A percentile compares a stretch with the other conserved stretches of the same genome.
Evolutionary conservation across 2,797 vertebrate genomes (phyloP).

Genomic region (Mico argentatus): DNA sequence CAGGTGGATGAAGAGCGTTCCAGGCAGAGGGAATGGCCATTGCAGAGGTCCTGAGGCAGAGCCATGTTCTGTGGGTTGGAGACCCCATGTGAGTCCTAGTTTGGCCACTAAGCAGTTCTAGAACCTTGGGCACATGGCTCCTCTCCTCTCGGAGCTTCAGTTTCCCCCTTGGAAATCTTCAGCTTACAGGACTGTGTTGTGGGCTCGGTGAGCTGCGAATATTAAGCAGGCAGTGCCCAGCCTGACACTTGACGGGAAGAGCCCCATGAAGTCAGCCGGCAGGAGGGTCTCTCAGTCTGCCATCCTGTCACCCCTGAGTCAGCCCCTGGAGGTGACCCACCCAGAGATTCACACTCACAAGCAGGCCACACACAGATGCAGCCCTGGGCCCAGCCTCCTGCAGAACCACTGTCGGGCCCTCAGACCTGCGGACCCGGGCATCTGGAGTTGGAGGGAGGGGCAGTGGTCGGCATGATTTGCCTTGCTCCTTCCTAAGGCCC

Average conservation of each 20-base stretch:
- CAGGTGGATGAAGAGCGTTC: background rate
- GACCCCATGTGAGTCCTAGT: background rate
- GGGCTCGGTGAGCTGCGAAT: background rate
- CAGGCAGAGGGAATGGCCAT: background rate
- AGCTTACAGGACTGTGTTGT: background rate
- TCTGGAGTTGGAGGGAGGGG: background rate
- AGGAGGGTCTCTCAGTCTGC: background rate
- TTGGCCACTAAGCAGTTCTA: background rate
- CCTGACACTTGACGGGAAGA: background rate
- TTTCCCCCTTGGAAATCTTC: background rate
- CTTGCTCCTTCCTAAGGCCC: background rate
- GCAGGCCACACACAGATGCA: background rate
- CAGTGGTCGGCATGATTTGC: background rate
- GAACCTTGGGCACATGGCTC: background rate
- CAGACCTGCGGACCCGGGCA: background rate
- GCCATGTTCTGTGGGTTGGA: background rate
- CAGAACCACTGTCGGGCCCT: background rate
- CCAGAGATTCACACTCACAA: background rate
- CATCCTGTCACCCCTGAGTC: background rate
- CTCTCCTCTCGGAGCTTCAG: background rate
- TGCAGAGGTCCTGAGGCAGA: background rate
- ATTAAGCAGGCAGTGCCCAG: background rate
- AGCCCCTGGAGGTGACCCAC: background rate
- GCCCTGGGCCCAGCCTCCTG: background rate
- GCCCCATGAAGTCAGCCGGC: background rate